Percentiles rank a stretch among this genome's conserved stretches.
phyloP scores from a whole-genome alignment of 2,888 invertebrate species.

The Chironomus tentans region DNA sequence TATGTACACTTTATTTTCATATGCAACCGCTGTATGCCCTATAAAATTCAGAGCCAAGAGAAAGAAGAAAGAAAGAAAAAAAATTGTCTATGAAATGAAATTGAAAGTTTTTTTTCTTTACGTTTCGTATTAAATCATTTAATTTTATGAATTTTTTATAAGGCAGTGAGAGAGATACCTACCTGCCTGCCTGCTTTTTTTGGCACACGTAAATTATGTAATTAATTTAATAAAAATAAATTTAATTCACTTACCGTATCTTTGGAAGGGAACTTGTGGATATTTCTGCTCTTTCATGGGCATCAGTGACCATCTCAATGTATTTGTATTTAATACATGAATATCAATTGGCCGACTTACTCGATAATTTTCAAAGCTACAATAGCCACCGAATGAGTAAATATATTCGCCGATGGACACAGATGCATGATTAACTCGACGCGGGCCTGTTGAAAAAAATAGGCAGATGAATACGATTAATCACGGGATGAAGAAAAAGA shows the following conservation, averaged over 20 bases:
- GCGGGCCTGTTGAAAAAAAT: slow-evolving; percentile 51
- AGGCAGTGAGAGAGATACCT: no score
- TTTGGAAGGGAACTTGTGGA: slow-evolving; percentile 62
- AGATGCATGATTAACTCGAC: slow-evolving; percentile 87
- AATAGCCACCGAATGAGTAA: slow-evolving; percentile 88
- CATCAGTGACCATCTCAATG: slow-evolving; percentile 51
- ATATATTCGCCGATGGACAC: slow-evolving; percentile 69
- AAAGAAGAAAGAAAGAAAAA: background rate
- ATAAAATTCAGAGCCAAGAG: background rate
- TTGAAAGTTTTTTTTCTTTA: background rate
- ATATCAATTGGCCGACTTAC: slow-evolving; percentile 74
- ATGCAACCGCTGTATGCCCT: slow-evolving; percentile 75
- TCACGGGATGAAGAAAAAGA: no score
- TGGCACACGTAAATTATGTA: background rate
- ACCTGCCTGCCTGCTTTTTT: background rate
- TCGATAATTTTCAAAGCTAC: slow-evolving; percentile 71
- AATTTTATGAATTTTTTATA: no score
- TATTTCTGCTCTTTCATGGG: slow-evolving; percentile 45
- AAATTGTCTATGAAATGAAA: background rate
- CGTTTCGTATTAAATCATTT: background rate
- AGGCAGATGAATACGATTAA: no score
- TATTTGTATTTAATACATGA: slow-evolving; percentile 69
- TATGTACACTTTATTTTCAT: slow-evolving; percentile 61
- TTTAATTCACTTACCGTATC: slow-evolving; percentile 35
- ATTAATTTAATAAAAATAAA: no score